A percentile compares a stretch with the other conserved stretches of the same genome.
phyloP scores from a whole-genome alignment of 2,113 vertebrate genomes.

The Danio rerio region DNA sequence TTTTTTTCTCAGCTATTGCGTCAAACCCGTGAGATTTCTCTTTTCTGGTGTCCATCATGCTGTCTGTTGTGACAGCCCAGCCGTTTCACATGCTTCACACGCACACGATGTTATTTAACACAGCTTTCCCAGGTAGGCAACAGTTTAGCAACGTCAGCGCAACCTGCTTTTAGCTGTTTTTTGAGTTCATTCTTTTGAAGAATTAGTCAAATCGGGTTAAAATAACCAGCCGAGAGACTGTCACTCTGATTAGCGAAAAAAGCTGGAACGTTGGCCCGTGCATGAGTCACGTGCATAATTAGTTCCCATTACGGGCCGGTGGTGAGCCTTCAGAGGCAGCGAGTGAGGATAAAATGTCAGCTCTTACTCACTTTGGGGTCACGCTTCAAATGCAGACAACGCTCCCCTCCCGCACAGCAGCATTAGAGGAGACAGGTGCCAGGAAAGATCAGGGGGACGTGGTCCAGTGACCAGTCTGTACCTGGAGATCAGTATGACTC shows the following conservation, averaged over 20 bases:
- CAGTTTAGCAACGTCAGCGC: neutral
- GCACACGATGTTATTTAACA: neutral
- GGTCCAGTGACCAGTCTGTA: slow-evolving; percentile 33
- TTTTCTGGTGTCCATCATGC: slow-evolving; percentile 25
- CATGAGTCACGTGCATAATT: slow-evolving; percentile 32
- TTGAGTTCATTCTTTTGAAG: neutral
- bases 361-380: slow-evolving; percentile 44
- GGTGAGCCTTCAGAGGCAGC: slow-evolving; percentile 21
- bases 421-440: slow-evolving; percentile 57
- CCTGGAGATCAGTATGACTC: slow-evolving; percentile 47
- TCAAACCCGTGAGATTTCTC: slow-evolving; percentile 29
- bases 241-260: neutral
- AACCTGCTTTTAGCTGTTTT: neutral
- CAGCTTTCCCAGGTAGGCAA: neutral
- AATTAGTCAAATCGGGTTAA: neutral
- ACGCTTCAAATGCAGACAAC: slow-evolving; percentile 38
- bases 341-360: slow-evolving; percentile 33
- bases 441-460: slow-evolving; percentile 51
- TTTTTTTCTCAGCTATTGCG: slow-evolving; percentile 7
- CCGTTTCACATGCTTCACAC: neutral
- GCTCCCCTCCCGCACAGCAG: neutral
- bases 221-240: neutral
- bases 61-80: slow-evolving; percentile 13
- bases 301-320: neutral
- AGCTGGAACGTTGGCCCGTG: neutral